Percentiles rank a stretch among this genome's conserved stretches.
These are phyloP conservation scores for Drosophila lini DNA, from an alignment of 1,140 invertebrate genomes.

Conservation along the genomic window DNA sequence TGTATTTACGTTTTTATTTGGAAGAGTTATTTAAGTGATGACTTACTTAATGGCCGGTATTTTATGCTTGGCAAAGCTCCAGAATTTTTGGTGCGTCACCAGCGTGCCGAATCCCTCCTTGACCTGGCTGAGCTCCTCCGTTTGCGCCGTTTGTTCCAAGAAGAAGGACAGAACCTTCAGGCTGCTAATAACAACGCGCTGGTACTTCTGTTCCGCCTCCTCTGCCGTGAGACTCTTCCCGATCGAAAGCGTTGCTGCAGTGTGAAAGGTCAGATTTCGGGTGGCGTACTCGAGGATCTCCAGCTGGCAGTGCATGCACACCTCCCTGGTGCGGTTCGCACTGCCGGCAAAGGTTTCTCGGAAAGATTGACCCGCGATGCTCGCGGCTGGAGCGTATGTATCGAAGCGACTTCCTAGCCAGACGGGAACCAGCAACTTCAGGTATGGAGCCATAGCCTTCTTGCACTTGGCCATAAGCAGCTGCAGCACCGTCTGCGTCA, in stretches of 20 bases:
- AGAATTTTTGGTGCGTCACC: conserved; percentile 88
- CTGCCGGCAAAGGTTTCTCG: conserved; percentile 88
- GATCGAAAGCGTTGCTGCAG: conserved; percentile 85
- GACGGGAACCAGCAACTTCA: conserved; percentile 90
- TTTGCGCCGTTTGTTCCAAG: conserved; percentile 85
- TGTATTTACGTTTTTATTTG: not conserved
- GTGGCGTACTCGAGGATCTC: conserved; percentile 90
- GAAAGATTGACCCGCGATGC: conserved; percentile 89
- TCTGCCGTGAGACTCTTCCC: conserved; percentile 85
- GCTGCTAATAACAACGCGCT: conserved; percentile 88
- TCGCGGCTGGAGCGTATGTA: conserved; percentile 91
- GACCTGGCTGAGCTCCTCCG: conserved; percentile 85
- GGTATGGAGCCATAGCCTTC: conserved; percentile 90
- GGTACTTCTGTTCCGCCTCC: conserved; percentile 90
- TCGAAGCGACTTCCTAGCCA: conserved; percentile 93
- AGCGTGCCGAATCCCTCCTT: conserved; percentile 49
- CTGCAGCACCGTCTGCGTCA: conserved; percentile 88
- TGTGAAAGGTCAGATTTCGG: conserved; percentile 89
- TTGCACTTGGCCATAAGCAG: conserved; percentile 88
- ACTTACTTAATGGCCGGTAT: conserved; percentile 85
- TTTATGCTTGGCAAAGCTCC: conserved; percentile 89
- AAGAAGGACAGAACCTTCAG: conserved; percentile 89
- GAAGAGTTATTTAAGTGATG: not conserved
- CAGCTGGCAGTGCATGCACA: conserved; percentile 90
- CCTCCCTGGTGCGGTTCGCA: conserved; percentile 88